Evolutionary conservation across 2,888 invertebrate species (phyloP).

Genomic region (Drosophila neotestacea): DNA sequence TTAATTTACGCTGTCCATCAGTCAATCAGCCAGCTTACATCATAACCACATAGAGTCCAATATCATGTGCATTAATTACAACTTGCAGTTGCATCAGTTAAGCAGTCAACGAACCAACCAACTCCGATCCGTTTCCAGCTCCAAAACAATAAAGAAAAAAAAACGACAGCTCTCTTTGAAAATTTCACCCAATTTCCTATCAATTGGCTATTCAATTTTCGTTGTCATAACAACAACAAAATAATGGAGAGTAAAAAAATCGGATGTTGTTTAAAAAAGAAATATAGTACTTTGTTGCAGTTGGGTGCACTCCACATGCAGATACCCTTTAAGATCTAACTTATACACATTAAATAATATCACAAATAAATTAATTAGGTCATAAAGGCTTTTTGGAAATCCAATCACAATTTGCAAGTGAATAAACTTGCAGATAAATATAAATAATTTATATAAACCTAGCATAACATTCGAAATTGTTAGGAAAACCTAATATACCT

Average conservation of each 20-base stretch:
- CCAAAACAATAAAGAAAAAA: constrained; percentile 5
- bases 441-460: no score
- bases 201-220: constrained; percentile 65
- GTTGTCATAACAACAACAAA: constrained; percentile 63
- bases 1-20: constrained; percentile 51
- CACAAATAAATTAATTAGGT: no score
- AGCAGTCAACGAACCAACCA: constrained; percentile 67
- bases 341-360: no score
- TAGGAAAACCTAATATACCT: not conserved
- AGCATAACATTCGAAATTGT: no score
- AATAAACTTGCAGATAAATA: no score
- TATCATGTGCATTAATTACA: constrained; percentile 74
- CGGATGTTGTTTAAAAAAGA: constrained; percentile 33
- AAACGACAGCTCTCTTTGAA: constrained; percentile 29
- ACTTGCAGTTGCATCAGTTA: constrained; percentile 68
- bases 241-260: constrained; percentile 35
- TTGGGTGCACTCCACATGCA: not conserved
- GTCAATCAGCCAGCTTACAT: constrained; percentile 61
- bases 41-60: constrained; percentile 41
- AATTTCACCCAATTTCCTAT: constrained; percentile 76
- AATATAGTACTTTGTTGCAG: not conserved
- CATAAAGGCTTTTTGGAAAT: no score
- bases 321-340: not conserved
- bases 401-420: no score
- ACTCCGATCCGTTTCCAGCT: constrained; percentile 8